Percentiles rank a stretch among this genome's conserved stretches.
These are phyloP conservation scores for Monopterus albus DNA, from an alignment of 2,113 vertebrate species.

Conservation along the genomic window DNA sequence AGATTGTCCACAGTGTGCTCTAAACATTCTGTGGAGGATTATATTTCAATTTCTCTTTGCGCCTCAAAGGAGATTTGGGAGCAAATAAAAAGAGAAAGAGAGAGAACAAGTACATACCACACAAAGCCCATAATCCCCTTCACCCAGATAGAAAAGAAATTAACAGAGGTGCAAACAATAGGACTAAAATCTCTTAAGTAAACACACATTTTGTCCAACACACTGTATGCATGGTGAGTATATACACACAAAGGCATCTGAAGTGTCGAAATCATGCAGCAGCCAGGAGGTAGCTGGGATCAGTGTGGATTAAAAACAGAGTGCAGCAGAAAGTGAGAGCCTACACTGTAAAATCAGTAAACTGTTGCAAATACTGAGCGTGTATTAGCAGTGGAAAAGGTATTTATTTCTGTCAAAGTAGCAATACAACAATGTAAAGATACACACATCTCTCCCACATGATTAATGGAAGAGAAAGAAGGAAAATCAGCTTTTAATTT, in stretches of 20 bases:
- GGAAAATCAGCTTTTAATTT: too few species aligned
- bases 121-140: conserved; percentile 49
- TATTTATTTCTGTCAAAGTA: too few species aligned
- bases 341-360: too few species aligned
- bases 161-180: conserved; percentile 28
- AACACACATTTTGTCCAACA: conserved; percentile 25
- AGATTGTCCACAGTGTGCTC: not conserved
- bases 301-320: not conserved
- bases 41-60: conserved; percentile 16
- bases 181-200: conserved; percentile 14
- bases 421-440: too few species aligned
- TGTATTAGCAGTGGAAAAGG: too few species aligned
- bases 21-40: conserved; percentile 23
- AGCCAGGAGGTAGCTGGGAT: conserved; percentile 1
- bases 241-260: conserved; percentile 1
- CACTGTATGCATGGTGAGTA: not conserved
- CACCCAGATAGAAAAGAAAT: conserved; percentile 14
- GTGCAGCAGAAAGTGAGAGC: not conserved
- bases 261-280: conserved; percentile 34
- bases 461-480: too few species aligned
- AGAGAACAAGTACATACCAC: conserved; percentile 30
- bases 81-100: conserved; percentile 37
- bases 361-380: not conserved
- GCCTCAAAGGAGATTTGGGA: conserved; percentile 52
- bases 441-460: too few species aligned